Evolutionary conservation across 2,113 vertebrate species (phyloP), one percentile per base, ranked within the genome.

Genomic region (Bambusicola thoracicus): DNA sequence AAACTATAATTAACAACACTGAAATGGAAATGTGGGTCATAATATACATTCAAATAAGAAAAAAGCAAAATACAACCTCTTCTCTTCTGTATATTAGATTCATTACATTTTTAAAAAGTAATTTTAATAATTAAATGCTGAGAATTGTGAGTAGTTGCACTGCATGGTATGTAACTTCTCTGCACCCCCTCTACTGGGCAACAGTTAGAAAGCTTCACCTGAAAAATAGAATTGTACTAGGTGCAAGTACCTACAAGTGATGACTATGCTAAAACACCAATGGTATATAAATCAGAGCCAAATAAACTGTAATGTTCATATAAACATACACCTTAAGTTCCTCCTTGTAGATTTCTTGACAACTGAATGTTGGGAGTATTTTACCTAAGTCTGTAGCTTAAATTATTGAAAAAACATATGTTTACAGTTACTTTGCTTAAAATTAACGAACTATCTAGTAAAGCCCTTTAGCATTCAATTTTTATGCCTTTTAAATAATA

Each of bases 1-100:
- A 68, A 93, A 75, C 61, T 68, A 24, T 68, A 92, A 93, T 82
- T 93, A 91, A 70, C 51, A 87, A 43, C 27, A 68, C 14, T 43
- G 34, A 89, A 85, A 48, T 49, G 9, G 59, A 84, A 92, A 59
- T 18, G 12, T 34, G 27, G n/a, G 6, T 24, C 59, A 87, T 68
- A 78, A 78, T 73, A 68, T 25, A 69, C n/a, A 89, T 65, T 91
- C 36, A 94, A 85, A 92, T 58, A 19, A 80, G 48, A 29, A 58
- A 94, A 90, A 90, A 44, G 1, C 16, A 66, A 85, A 90, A 59
- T 55, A 77, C 2, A 6, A 88, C 38, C 41, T 90, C 61, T 72
- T 81, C 22, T 74, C 14, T 70, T 36, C 18, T 38, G 29, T 27
- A 3, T 46, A 67, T 46, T 66, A 44, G 40, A 85, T 46, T 89